Evolutionary conservation across 2,888 invertebrate genomes (phyloP), one percentile per base, ranked within the genome.

Genomic region (Alloplasta piceator): DNA sequence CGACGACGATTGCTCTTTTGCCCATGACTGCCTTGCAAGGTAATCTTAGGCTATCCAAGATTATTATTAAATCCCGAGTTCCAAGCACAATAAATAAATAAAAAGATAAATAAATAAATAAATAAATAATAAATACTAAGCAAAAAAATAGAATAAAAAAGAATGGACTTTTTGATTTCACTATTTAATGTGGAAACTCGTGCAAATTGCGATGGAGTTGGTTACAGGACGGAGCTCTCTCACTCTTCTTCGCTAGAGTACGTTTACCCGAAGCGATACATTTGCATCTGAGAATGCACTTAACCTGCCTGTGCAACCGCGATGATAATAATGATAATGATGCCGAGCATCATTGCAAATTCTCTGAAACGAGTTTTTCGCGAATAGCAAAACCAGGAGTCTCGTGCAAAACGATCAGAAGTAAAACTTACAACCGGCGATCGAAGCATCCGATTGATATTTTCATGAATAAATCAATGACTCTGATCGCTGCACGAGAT

Each of bases 271-370:
- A 16, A 26, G 58, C n/a, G 43, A 50, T 26, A 9, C 36, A 66
- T 78, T 78, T 72, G 72, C 66, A 78, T 78, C 60, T 6, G 66
- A 16, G 55, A 43, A 72, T 66, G 50, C 72, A 46, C 55, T 72
- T 16, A 26, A 72, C 67, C 43, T 64, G 41, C 16, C 43, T 43
- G 5, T 16, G 48, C 43, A 66, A 12, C 38, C 5, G 38, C 50
- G 50, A 64, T 67, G 16, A 67, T 78, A 46, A 66, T 48, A 38
- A 52, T 56, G 10, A 55, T 52, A 52, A 16, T 56, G 39, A 41
- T 41, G 5, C 26, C 2, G 3, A 52, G 12, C 6, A 16, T 2
- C 6, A 52, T 60, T n/a, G 39, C 38, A 6, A 60, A 41, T 41
- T 60, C 41, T 60, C 14, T 5, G n/a, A 58, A 58, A 39, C 58